Percentiles rank a stretch among this genome's conserved stretches.
Conservation (phyloP, 2,113 vertebrate species). For the Lynx canadensis region DNA sequence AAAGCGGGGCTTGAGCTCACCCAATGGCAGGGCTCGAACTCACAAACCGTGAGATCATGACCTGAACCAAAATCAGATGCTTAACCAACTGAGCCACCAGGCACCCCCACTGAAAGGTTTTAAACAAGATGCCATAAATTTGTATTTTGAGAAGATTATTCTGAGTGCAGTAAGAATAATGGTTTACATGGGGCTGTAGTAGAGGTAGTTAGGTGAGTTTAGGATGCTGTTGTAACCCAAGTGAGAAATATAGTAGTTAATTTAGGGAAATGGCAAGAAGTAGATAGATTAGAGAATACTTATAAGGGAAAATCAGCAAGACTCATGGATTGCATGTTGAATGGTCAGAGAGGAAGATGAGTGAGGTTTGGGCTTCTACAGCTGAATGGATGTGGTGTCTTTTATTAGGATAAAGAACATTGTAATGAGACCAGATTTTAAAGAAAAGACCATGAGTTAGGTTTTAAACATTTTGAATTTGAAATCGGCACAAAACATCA, state of each 20-base stretch:
- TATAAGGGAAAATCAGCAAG: background rate
- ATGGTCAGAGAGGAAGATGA: background rate
- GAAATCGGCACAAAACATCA: background rate
- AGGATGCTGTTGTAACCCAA: background rate
- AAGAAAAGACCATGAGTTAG: background rate
- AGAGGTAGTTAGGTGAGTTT: background rate
- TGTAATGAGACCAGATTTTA: background rate
- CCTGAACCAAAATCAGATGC: too few species aligned
- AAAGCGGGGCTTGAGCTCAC: too few species aligned
- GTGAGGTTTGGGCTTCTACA: background rate
- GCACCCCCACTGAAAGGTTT: background rate
- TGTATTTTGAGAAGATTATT: slow-evolving; percentile 18
- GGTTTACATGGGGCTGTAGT: background rate
- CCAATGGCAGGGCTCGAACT: too few species aligned
- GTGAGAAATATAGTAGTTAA: background rate
- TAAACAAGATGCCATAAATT: background rate
- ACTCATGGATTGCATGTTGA: background rate
- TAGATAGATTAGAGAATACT: slow-evolving; percentile 23
- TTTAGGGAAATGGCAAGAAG: slow-evolving; percentile 5
- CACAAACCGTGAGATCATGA: too few species aligned
- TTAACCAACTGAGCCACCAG: too few species aligned
- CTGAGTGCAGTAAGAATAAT: background rate
- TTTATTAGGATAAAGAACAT: background rate
- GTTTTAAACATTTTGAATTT: slow-evolving; percentile 28
- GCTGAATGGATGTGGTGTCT: background rate